A percentile compares a stretch with the other conserved stretches of the same genome.
phyloP scores from a whole-genome alignment of 37 sponge, comb jelly and placozoan species.

The Chondrosia reniformis region DNA sequence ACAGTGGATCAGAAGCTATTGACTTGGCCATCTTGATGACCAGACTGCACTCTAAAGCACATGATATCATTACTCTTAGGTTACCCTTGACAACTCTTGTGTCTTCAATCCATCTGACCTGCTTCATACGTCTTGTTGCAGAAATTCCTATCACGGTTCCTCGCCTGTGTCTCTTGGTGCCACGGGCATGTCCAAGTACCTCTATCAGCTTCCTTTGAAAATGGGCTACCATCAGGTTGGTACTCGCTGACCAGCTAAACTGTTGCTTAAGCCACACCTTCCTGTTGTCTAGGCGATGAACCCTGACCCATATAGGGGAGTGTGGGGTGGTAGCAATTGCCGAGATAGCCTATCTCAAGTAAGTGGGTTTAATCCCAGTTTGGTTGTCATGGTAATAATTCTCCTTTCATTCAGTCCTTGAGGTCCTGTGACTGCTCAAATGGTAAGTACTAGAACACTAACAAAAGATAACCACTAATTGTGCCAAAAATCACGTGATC shows the following conservation, averaged over 20 bases:
- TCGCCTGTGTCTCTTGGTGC: conserved; percentile 59
- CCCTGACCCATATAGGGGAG: conserved; percentile 89
- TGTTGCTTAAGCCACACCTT: background rate
- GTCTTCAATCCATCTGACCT: too few species aligned
- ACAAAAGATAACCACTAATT: too few species aligned
- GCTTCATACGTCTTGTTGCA: conserved; percentile 22
- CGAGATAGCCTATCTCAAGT: conserved; percentile 67
- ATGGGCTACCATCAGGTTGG: conserved; percentile 60
- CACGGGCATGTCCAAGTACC: conserved; percentile 67
- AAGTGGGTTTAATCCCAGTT: too few species aligned
- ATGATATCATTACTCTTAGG: conserved; percentile 83
- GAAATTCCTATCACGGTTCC: conserved; percentile 89
- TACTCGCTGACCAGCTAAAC: too few species aligned
- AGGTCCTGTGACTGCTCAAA: conserved; percentile 26
- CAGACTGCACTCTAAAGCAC: conserved; percentile 79
- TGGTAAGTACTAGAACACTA: too few species aligned
- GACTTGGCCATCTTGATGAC: conserved; percentile 94
- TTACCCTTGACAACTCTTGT: too few species aligned
- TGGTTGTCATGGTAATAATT: background rate
- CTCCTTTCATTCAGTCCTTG: conserved; percentile 6
- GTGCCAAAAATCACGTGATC: too few species aligned
- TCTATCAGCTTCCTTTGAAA: conserved; percentile 35
- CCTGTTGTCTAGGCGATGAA: too few species aligned
- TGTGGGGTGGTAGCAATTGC: conserved; percentile 91
- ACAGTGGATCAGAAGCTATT: conserved; percentile 97